Evolutionary conservation across 2,113 vertebrate genomes (phyloP), one percentile per base, ranked within the genome.

Genomic region (Hemichromis elongatus): DNA sequence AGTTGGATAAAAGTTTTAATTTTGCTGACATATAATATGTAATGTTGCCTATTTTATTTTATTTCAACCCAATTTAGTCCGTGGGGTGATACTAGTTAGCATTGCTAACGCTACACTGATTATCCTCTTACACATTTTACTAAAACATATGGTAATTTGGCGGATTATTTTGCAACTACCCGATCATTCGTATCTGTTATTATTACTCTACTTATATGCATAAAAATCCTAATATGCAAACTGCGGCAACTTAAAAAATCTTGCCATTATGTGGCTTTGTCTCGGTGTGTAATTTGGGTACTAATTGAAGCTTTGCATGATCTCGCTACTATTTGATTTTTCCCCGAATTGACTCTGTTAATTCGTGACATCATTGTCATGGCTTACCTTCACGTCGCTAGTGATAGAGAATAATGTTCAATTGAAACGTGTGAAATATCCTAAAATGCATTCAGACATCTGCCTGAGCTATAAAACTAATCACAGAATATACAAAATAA

Each of bases 281-380:
- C n/a, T n/a, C n/a, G n/a, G n/a, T n/a, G n/a, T n/a, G n/a, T n/a
- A n/a, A n/a, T n/a, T n/a, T n/a, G n/a, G n/a, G n/a, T n/a, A n/a
- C n/a, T n/a, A n/a, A n/a, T n/a, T n/a, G n/a, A n/a, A n/a, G n/a
- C n/a, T n/a, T n/a, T 28, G 40, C 40, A 0, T 45, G 0, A 45
- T 70, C 1, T 70, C 21, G 21, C 40, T 10, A 4, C 21, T 4
- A 68, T 70, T 66, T 37, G 4, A 66, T 66, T 1, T 63, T 6
- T 1, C 3, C 3, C 0, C 33, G 33, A 8, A 63, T 63, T 63
- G 33, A 7, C 10, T 63, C 0, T 37, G 59, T 37, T 63, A 37
- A 63, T 37, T 63, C 37, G 59, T 63, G 59, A 63, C 33, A 21
- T 63, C 24, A 24, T 68, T 24, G 63, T 68, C 2, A 40, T 40